Base-by-base conservation (phyloP, 2,113 vertebrate genomes). In the Oreotragus oreotragus region DNA sequence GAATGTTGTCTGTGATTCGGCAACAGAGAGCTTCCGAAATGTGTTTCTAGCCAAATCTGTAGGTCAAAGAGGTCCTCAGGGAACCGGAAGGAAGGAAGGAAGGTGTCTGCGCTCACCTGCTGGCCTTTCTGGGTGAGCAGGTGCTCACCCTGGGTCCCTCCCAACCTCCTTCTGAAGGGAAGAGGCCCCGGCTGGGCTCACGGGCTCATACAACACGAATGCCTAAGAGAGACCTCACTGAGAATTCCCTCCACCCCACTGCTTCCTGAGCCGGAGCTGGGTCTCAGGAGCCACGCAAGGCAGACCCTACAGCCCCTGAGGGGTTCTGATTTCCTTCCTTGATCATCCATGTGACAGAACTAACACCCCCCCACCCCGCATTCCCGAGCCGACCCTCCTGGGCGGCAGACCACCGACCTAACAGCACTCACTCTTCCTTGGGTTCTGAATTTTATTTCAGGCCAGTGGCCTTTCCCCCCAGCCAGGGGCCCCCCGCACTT, bases 141-240 rank as follows among this genome's bases (percentile, higher is more conserved):
- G 28, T 30, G 39, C 43, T 36, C 25, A 14, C 28, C 58, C 43
- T 3, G 43, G 70, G 39, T 85, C 47, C 47, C 30, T 57, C 53
- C 21, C 28, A 51, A 30, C 47, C 4, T 6, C 28, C 6, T 39
- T 28, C 77, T 19, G 21, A 36, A 91, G 51, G 39, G 39, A 30
- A 47, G 36, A 55, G 73, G 28, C 27, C 5, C 39, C 4, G 16
- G 66, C 28, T 6, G 25, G 51, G 39, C 70, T 19, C 43, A 17
- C 36, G 1, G 0, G 45, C 51, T 64, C 53, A 14, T 1, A 19
- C 39, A 27, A 21, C 43, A 51, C 0, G 1, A 25, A 2, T 3
- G 17, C 16, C 2, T 2, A 30, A 28, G 45, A 79, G 45, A 30
- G 51, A 36, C 17, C 13, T 57, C 30, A 28, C 23, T 1, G 17